Conservation (phyloP, 2,888 invertebrate genomes). For the Dryomyza anilis region DNA sequence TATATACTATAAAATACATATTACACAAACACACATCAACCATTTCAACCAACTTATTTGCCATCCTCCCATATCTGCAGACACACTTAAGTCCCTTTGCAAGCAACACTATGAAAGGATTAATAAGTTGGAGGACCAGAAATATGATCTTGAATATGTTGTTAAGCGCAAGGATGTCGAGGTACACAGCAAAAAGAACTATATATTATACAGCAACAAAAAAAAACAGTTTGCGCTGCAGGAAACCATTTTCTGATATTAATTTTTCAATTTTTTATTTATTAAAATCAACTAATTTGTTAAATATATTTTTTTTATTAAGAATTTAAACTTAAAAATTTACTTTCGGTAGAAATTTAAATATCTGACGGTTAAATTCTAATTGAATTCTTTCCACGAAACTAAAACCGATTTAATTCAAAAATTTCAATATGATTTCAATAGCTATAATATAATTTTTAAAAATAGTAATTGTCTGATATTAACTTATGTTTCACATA, state of each 20-base stretch:
- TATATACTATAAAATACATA: slow-evolving; percentile 12
- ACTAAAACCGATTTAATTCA: no score
- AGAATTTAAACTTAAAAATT: no score
- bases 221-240: slow-evolving; percentile 7
- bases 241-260: not conserved
- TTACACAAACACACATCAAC: slow-evolving; percentile 32
- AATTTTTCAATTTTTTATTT: no score
- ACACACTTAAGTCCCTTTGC: slow-evolving; percentile 75
- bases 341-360: no score
- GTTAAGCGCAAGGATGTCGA: slow-evolving; percentile 98
- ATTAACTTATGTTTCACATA: no score
- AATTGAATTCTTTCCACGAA: no score
- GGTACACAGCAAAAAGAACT: slow-evolving; percentile 69
- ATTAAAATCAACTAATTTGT: no score
- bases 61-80: slow-evolving; percentile 64
- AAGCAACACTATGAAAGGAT: slow-evolving; percentile 90
- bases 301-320: no score
- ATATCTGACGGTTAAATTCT: no score
- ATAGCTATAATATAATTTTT: no score
- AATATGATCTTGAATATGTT: slow-evolving; percentile 98
- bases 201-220: slow-evolving; percentile 25
- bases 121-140: slow-evolving; percentile 86
- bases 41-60: not conserved
- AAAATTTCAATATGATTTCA: no score
- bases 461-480: no score